Evolutionary conservation across 2,888 invertebrate species (phyloP).

Genomic region (Sycophila texana): DNA sequence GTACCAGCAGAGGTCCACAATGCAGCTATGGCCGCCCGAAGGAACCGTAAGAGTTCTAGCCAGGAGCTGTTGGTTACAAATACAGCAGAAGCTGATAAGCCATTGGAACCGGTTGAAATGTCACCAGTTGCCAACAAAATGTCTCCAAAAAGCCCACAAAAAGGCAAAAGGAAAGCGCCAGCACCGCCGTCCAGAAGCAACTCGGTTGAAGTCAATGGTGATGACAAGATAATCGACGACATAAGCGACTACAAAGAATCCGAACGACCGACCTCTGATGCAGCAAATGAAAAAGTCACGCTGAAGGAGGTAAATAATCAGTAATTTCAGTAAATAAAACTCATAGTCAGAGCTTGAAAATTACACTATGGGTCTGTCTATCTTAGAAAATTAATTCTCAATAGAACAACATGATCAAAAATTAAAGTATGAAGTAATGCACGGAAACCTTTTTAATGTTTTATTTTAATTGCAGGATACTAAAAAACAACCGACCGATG

Average conservation of each 20-base stretch:
- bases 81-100: conserved; percentile 53
- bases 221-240: conserved; percentile 60
- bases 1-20: conserved; percentile 84
- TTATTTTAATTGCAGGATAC: conserved; percentile 13
- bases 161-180: conserved; percentile 84
- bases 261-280: conserved; percentile 46
- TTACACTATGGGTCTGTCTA: no score
- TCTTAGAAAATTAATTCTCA: no score
- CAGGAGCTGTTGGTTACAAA: conserved; percentile 62
- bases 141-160: conserved; percentile 77
- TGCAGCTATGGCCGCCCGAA: conserved; percentile 83
- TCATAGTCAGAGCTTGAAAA: no score
- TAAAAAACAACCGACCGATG: not conserved
- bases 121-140: conserved; percentile 72
- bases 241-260: conserved; percentile 22
- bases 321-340: no score
- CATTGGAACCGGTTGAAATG: conserved; percentile 64
- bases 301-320: not conserved
- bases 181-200: conserved; percentile 78
- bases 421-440: not conserved
- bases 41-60: conserved; percentile 80
- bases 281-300: conserved; percentile 32
- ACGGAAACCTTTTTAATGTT: no score
- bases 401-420: not conserved
- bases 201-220: conserved; percentile 63